Base-by-base conservation (phyloP, 2,888 invertebrate genomes). In the Bruchidius siliquastri region DNA sequence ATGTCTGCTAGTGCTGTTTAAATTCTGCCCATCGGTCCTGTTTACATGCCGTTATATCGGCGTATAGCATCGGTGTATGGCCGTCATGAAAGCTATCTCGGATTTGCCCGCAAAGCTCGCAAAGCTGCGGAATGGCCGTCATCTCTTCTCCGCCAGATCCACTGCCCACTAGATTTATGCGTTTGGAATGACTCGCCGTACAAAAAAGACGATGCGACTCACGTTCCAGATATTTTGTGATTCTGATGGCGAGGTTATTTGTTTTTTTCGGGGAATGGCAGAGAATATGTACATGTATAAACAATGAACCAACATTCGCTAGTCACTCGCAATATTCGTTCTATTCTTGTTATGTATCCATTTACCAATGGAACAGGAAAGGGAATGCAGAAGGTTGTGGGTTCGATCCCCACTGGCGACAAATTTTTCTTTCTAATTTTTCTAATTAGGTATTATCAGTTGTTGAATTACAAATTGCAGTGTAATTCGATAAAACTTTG, bases 41-140 rank as follows among this genome's bases (percentile, higher is more conserved):
- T 49, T 49, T 49, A 49, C 49, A 49, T 3, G 49, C 49, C 49
- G 49, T 49, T 49, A 49, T 49, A 49, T 49, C 49, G 49, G 6
- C 49, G 49, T 49, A 49, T 13, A 49, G 13, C 49, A 13, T 4
- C 18, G 18, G 49, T 49, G 49, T 49, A 49, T 49, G 49, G 49
- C 49, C 10, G 49, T 13, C 49, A 49, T 49, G 49, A 49, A 49
- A 49, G 49, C 49, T 49, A 49, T 49, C 49, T 49, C 49, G 49
- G 49, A 49, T 49, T 49, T 49, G 49, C 49, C 49, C 49, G 49
- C 49, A 49, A 49, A 77, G 74, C 74, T 71, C 68, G 76, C 72
- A 77, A 75, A 85, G 84, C 83, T 83, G 78, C 82, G 80, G 84
- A 85, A 84, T 84, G 83, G 83, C 83, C 82, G 82, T 84, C 84